Base-by-base conservation (phyloP, 2,797 vertebrate genomes). In the Oreonectes daqikongensis region DNA sequence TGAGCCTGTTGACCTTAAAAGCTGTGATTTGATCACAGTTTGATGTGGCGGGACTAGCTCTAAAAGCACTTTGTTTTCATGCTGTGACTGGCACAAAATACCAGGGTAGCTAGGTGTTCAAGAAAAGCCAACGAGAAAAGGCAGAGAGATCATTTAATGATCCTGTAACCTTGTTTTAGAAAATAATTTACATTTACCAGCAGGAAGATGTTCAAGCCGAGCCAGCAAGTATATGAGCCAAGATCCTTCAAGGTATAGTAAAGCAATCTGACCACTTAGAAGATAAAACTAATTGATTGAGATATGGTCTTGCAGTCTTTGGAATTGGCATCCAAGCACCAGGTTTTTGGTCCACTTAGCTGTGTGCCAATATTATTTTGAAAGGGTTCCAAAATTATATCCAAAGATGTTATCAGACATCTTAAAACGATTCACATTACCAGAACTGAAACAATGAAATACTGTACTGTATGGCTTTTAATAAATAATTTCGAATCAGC, bases 211-310 rank as follows among this genome's bases (percentile, higher is more conserved):
- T 50, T 77, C 83, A 89, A 92, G 86, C 88, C 80, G 84, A 90
- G 82, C 86, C 84, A 86, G 83, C 84, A 82, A 87, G 64, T 60
- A 75, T 85, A 83, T 84, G 75, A 83, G 89, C 86, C 87, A 90
- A 87, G 82, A 88, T 91, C 75, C 84, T 77, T 85, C 88, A 81
- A 81, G 87, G 26, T 26, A 60, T 17, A 10, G 86, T 87, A 85
- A 87, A 86, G 89, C 88, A 88, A 91, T 89, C 81, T 91, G 69
- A 48, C 64, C 89, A 87, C 91, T 91, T 89, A 85, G 79, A 82
- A 89, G 89, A 89, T 88, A 88, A 88, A 86, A 14, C 84, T 89
- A 89, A 91, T 89, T 89, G 86, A 89, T 91, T 75, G 60, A 74
- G 87, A 86, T 84, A 86, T 66, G 57, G 38, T 75, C 63, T 60